Evolutionary conservation across 2,797 vertebrate species (phyloP), one percentile per base, ranked within the genome.

Genomic region (Mormyrus hasselquistii): DNA sequence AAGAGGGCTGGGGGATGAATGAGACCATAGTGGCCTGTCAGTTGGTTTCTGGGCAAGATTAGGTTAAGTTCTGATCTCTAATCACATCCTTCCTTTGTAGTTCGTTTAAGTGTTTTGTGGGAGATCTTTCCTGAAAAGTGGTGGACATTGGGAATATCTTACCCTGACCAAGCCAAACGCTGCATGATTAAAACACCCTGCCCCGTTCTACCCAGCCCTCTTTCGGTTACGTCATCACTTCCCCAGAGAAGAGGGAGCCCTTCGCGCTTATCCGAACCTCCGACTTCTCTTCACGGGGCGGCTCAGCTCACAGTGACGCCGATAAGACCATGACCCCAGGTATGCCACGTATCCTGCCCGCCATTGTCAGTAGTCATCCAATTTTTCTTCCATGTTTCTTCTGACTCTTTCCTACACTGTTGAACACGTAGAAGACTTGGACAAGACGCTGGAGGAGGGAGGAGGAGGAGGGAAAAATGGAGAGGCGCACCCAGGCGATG

Each of bases 141-240:
- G 7, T 47, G 76, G 16, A 22, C 41, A 6, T 19, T 82, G 38
- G 38, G 29, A 2, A 16, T 44, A 47, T 82, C 16, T 82, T 47
- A 3, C 76, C 41, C 76, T 47, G 16, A 82, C 76, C 76, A 47
- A n/a, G n/a, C 7, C 6, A 44, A 82, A 8, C 3, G 19, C 38
- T 10, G 41, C 14, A 49, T 52, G 82, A 69, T 52, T 82, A 85
- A 85, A 85, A 49, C 34, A 47, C 10, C 76, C 76, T 65, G 25
- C 59, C 65, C 19, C 87, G 89, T 49, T 49, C 47, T 49, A 49
- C 92, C 49, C 86, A 99, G 98, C 98, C 98, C 0, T 99, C 98
- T 6, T 99, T 99, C 95, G 98, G 98, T 90, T 99, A 99, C 93
- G 90, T 95, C 90, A 99, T 99, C 90, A 98, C 94, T 3, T 99